These are phyloP conservation scores for Saccostrea cuccullata DNA, from an alignment of 1,140 invertebrate species.

Conservation along the genomic window DNA sequence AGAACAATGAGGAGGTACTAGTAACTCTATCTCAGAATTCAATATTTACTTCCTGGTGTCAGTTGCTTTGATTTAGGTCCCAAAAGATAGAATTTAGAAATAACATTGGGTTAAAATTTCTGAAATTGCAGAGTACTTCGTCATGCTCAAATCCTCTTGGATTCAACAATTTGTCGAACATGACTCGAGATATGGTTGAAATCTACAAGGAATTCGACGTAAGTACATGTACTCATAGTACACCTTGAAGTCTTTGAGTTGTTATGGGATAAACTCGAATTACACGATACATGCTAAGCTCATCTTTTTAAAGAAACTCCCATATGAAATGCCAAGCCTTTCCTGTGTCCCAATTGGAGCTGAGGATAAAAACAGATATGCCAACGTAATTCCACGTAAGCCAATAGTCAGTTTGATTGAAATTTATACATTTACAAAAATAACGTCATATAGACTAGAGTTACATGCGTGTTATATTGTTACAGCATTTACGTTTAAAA, in stretches of 20 bases:
- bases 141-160: slow-evolving; percentile 86
- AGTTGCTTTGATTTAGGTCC: too few relatives aligned
- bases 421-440: too few relatives aligned
- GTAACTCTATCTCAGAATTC: too few relatives aligned
- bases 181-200: slow-evolving; percentile 85
- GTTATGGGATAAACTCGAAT: neutral
- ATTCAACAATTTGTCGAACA: slow-evolving; percentile 86
- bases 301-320: slow-evolving; percentile 35
- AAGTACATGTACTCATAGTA: slow-evolving; percentile 18
- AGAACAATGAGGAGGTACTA: slow-evolving; percentile 53
- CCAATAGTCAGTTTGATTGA: neutral
- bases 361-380: slow-evolving; percentile 94
- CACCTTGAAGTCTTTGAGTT: neutral
- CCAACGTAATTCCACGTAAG: slow-evolving; percentile 90
- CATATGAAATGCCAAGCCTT: slow-evolving; percentile 67
- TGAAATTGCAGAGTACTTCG: slow-evolving; percentile 73
- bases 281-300: neutral
- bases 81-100: too few relatives aligned
- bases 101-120: too few relatives aligned
- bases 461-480: too few relatives aligned
- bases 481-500: too few relatives aligned
- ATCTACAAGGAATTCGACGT: slow-evolving; percentile 72
- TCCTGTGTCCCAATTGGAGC: slow-evolving; percentile 91
- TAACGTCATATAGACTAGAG: too few relatives aligned
- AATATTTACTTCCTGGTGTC: too few relatives aligned